A percentile compares a stretch with the other conserved stretches of the same genome.
These are phyloP conservation scores for Hyperoodon ampullatus DNA, from an alignment of 2,113 vertebrate genomes.

Conservation along the genomic window DNA sequence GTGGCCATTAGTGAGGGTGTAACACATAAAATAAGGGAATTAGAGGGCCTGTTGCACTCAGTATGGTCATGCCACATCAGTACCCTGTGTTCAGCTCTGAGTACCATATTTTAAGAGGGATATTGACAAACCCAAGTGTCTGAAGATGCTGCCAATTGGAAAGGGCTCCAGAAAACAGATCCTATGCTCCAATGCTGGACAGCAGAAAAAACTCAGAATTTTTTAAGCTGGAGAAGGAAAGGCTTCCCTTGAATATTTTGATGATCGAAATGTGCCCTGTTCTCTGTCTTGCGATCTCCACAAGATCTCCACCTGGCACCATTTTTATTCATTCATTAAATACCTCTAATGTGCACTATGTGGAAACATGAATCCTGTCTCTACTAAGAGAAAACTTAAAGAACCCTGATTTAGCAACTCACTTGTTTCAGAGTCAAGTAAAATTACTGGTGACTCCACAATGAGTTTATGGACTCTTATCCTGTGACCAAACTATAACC, in stretches of 20 bases:
- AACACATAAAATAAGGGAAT: background rate
- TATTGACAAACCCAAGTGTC: background rate
- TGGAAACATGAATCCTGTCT: background rate
- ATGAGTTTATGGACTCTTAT: background rate
- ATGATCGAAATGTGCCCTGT: background rate
- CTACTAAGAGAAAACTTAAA: background rate
- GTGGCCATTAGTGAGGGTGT: background rate
- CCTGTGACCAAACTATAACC: background rate
- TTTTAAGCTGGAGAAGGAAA: background rate
- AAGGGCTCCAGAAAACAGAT: slow-evolving; percentile 15
- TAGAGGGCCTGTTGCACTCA: background rate
- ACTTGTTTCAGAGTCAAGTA: background rate
- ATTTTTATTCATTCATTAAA: slow-evolving; percentile 9
- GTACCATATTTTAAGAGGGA: background rate
- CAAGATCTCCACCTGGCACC: background rate
- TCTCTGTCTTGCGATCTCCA: background rate
- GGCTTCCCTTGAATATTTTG: slow-evolving; percentile 1
- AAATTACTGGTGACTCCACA: background rate
- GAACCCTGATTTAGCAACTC: background rate
- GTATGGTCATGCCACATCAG: rapidly evolving
- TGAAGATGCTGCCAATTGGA: background rate
- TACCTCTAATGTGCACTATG: background rate
- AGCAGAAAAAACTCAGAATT: background rate
- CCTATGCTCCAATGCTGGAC: background rate
- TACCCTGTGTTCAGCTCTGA: background rate